Evolutionary conservation across 2,888 invertebrate species (phyloP).

Genomic region (Hecatera dysodea): DNA sequence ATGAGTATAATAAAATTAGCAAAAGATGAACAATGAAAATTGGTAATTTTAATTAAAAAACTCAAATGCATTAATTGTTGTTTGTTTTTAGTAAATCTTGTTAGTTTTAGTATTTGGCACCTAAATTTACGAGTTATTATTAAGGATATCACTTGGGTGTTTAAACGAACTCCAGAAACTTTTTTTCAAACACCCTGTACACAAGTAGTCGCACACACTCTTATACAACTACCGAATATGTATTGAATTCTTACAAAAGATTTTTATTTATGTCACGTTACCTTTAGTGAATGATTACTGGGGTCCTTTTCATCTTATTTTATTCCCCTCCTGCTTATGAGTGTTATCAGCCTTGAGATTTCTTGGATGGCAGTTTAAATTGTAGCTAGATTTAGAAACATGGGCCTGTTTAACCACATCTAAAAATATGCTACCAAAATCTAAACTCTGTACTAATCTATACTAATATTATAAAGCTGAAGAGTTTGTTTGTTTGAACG

Average conservation of each 20-base stretch:
- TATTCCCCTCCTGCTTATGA: slow-evolving; percentile 46
- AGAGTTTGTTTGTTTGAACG: too few species aligned
- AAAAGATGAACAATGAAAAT: too few species aligned
- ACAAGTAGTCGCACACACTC: neutral
- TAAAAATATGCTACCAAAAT: neutral
- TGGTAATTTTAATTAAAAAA: too few species aligned
- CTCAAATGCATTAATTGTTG: too few species aligned
- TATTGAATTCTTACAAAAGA: slow-evolving; percentile 57
- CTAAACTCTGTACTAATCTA: too few species aligned
- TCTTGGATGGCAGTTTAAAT: slow-evolving; percentile 32
- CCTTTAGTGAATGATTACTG: slow-evolving; percentile 43
- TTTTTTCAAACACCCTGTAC: neutral
- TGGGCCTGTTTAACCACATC: neutral
- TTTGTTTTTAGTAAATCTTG: too few species aligned
- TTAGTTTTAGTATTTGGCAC: too few species aligned
- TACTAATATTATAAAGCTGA: too few species aligned
- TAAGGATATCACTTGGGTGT: too few species aligned
- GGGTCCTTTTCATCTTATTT: slow-evolving; percentile 46
- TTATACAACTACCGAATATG: slow-evolving; percentile 17
- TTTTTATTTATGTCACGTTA: slow-evolving; percentile 45
- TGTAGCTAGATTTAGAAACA: slow-evolving; percentile 24
- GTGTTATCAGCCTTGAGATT: slow-evolving; percentile 22
- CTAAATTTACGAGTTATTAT: too few species aligned
- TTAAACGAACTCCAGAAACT: too few species aligned
- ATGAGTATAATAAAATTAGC: too few species aligned